These are phyloP conservation scores for Antechinus flavipes DNA, from an alignment of 2,113 vertebrate genomes.

Conservation along the genomic window DNA sequence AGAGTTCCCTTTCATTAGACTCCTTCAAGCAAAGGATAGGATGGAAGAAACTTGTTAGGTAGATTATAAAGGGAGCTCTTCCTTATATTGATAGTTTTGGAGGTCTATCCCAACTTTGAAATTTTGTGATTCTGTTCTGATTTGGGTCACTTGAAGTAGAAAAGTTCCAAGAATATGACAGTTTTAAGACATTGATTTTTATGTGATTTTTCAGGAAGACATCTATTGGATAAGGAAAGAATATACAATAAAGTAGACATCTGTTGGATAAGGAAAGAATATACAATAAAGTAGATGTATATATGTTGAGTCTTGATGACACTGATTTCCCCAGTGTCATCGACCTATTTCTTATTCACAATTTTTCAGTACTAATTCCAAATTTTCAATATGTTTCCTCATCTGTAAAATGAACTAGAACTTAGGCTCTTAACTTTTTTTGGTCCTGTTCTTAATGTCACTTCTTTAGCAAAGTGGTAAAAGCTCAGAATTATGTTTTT, in stretches of 20 bases:
- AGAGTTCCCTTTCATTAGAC: background rate
- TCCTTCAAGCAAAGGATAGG: background rate
- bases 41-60: background rate
- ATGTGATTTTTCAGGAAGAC: background rate
- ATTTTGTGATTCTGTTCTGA: background rate
- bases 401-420: slow-evolving; percentile 35
- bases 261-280: background rate
- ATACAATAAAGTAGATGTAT: slow-evolving; percentile 16
- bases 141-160: background rate
- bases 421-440: background rate
- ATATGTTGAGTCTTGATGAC: background rate
- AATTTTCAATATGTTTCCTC: background rate
- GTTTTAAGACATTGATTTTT: background rate
- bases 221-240: background rate
- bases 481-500: background rate
- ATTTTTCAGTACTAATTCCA: slow-evolving; percentile 29
- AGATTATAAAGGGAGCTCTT: background rate
- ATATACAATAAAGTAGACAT: slow-evolving; percentile 9
- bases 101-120: background rate
- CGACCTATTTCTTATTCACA: background rate
- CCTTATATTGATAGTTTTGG: background rate
- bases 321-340: slow-evolving; percentile 5
- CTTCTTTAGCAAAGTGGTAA: background rate
- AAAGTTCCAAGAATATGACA: background rate
- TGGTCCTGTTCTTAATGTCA: background rate